Percentiles rank a stretch among this genome's conserved stretches.
phyloP scores from a whole-genome alignment of 2,797 vertebrate genomes.

The Rhynchonycteris naso region DNA sequence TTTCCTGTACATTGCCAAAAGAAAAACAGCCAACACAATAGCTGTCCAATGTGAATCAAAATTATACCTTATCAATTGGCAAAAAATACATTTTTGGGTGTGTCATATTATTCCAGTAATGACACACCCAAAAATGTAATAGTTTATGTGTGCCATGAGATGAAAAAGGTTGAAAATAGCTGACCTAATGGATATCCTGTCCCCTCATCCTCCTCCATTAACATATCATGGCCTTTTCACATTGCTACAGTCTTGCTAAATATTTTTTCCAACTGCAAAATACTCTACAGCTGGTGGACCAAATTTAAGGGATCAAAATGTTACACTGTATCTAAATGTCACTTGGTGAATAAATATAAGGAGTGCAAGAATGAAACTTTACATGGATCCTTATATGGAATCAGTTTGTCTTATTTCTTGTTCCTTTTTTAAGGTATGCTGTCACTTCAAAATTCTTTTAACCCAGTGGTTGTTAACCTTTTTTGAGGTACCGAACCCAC shows the following conservation, averaged over 20 bases:
- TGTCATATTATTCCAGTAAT: too few species aligned
- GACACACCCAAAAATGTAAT: too few species aligned
- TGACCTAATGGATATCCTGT: not conserved
- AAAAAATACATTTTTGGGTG: too few species aligned
- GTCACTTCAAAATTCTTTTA: not conserved
- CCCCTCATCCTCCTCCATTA: fast-evolving
- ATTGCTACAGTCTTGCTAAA: not conserved
- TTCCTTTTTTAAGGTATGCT: not conserved
- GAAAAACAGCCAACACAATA: too few species aligned
- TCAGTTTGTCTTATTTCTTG: not conserved
- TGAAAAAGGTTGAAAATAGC: too few species aligned
- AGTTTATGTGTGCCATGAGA: too few species aligned
- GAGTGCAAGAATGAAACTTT: not conserved
- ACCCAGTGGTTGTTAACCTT: too few species aligned
- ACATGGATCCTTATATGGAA: not conserved
- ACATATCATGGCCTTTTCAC: not conserved
- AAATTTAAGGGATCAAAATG: not conserved
- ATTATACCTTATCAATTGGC: too few species aligned
- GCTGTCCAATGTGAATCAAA: too few species aligned
- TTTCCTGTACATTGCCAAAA: too few species aligned
- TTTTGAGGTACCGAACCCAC: too few species aligned
- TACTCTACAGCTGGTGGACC: not conserved
- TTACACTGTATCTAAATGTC: not conserved
- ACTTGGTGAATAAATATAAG: not conserved
- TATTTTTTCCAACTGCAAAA: not conserved